Percentiles rank a stretch among this genome's conserved stretches.
phyloP scores from a whole-genome alignment of 2,113 vertebrate species.

The Oreotrochilus melanogaster region DNA sequence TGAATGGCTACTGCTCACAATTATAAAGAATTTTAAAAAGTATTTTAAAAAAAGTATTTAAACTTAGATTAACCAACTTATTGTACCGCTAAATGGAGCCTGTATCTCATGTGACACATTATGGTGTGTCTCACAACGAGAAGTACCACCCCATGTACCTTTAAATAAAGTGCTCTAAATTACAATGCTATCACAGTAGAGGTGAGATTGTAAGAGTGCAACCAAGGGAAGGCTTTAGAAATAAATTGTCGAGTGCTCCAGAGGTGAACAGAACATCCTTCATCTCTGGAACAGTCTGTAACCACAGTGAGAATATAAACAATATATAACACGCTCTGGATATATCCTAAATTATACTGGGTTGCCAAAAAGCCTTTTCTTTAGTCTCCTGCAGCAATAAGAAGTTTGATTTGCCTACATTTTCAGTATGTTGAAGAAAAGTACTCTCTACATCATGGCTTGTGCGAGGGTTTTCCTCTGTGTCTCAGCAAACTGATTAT shows the following conservation, averaged over 20 bases:
- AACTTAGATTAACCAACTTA: background rate
- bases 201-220: background rate
- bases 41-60: background rate
- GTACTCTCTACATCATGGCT: background rate
- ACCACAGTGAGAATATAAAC: background rate
- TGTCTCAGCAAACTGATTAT: background rate
- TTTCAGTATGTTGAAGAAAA: background rate
- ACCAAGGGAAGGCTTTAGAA: background rate
- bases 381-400: background rate
- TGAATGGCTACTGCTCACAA: rapidly evolving
- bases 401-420: background rate
- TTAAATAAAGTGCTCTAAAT: background rate
- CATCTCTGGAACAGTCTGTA: background rate
- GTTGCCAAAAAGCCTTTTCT: background rate
- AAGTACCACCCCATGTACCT: background rate
- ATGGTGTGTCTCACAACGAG: background rate
- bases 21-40: background rate
- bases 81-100: background rate
- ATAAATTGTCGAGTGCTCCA: background rate
- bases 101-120: background rate
- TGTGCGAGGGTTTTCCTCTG: background rate
- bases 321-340: background rate
- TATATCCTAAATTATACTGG: background rate
- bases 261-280: background rate
- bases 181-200: background rate